Conservation (phyloP, 2,888 invertebrate species). For the Eupelmus urozonus region DNA sequence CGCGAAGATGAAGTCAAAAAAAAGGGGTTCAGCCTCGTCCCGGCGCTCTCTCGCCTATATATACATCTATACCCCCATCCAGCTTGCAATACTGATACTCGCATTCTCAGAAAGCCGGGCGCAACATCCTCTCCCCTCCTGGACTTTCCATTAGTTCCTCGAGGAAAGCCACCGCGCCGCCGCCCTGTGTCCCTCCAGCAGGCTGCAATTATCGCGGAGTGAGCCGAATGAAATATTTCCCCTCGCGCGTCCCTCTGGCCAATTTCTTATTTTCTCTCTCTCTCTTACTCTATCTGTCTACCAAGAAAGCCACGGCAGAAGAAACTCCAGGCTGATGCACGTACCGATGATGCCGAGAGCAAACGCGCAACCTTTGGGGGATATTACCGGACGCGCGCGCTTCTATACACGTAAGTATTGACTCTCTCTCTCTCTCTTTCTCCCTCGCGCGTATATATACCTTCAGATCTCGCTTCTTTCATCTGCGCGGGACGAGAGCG, state of each 20-base stretch:
- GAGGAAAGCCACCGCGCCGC: conserved; percentile 22
- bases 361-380: conserved; percentile 18
- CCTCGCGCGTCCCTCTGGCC: conserved; percentile 38
- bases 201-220: conserved; percentile 55
- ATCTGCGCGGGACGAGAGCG: conserved; percentile 4
- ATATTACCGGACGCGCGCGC: conserved; percentile 17
- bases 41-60: neutral
- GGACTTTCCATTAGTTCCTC: conserved; percentile 18
- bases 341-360: too few relatives aligned
- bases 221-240: conserved; percentile 57
- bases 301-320: conserved; percentile 47
- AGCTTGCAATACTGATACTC: conserved; percentile 50
- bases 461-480: too few relatives aligned
- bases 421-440: conserved; percentile 12
- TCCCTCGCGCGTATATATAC: too few relatives aligned
- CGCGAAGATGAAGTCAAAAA: conserved; percentile 47
- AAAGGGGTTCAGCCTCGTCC: conserved; percentile 34
- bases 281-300: conserved; percentile 21
- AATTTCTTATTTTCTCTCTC: conserved; percentile 56
- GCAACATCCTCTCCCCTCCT: neutral
- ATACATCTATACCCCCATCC: too few relatives aligned
- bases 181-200: conserved; percentile 32
- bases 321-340: conserved; percentile 10
- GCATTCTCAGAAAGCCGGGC: conserved; percentile 56
- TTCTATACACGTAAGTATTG: conserved; percentile 28